Base-by-base conservation (phyloP, 2,888 invertebrate genomes). In the Melieria crassipennis region DNA sequence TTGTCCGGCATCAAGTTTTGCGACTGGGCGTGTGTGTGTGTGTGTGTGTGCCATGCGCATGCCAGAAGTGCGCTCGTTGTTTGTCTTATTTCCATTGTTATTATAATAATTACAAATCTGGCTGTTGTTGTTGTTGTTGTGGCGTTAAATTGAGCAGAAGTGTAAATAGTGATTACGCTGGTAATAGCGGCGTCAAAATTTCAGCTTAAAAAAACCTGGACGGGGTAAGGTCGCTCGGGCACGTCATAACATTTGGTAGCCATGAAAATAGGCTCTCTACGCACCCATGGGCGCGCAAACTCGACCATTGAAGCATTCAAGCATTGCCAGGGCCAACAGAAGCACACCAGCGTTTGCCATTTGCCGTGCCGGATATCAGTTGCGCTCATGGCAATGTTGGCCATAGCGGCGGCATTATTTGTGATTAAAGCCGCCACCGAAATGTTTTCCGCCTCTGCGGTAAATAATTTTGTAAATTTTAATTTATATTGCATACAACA, bases 81-180 rank as follows among this genome's bases (percentile, higher is more conserved):
- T 30, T 30, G 30, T 30, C 30, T 30, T 30, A 30, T 30, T 30
- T 11, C 50, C 2, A 52, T n/a, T 11, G 13, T n/a, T 52, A 52
- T 16, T 13, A 52, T 16, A n/a, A 64, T 43, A 11, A 47, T n/a
- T 10, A 42, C 10, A 16, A 64, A 4, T 30, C 11, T 64, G n/a
- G 30, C 42, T 42, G 11, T 52, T 64, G 30, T 42, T 64, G 64
- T 10, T 64, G 50, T 64, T 52, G 64, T 6, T 64, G 57, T 63
- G n/a, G 65, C 16, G 65, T 65, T 65, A 46, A 65, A 65, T 65
- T 65, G 56, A 13, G 57, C 65, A 65, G 47, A 65, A 65, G 56
- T 65, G 65, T 56, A 65, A 65, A 65, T 65, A 56, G 57, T 56
- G 65, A 65, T 65, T 65, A 65, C 57, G 46, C 56, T 56, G 46